A percentile compares a stretch with the other conserved stretches of the same genome.
phyloP scores from a whole-genome alignment of 92 coral and sea anemone species.

The Siderastrea radians region DNA sequence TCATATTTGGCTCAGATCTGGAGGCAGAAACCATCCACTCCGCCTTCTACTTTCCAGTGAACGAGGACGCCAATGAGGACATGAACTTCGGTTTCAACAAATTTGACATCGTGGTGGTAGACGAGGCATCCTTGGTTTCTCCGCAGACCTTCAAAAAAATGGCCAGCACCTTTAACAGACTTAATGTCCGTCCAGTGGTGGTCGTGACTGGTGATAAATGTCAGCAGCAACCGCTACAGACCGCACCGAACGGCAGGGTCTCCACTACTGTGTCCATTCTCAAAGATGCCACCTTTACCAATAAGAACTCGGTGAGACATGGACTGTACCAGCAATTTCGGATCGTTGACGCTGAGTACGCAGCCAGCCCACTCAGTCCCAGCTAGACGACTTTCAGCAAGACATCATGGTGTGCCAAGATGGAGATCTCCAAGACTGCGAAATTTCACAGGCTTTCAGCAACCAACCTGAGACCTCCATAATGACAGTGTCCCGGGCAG shows the following conservation, averaged over 20 bases:
- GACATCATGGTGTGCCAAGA: neutral
- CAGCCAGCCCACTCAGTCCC: neutral
- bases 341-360: neutral
- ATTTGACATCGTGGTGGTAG: slow-evolving; percentile 27
- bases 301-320: neutral
- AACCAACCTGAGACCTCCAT: neutral
- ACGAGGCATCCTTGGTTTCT: slow-evolving; percentile 7
- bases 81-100: slow-evolving; percentile 1
- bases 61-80: neutral
- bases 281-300: neutral
- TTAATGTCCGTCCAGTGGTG: too few species aligned
- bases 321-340: neutral
- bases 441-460: neutral
- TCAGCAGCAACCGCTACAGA: slow-evolving; percentile 7
- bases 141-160: too few species aligned
- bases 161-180: too few species aligned
- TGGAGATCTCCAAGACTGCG: neutral
- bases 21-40: slow-evolving; percentile 25
- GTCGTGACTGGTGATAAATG: slow-evolving; percentile 29
- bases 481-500: neutral
- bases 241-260: neutral
- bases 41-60: slow-evolving; percentile 19
- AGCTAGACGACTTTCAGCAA: neutral
- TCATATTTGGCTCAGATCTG: neutral
- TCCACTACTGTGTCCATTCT: neutral